Evolutionary conservation across 2,113 vertebrate genomes (phyloP), one percentile per base, ranked within the genome.

Genomic region (Nibea coibor): DNA sequence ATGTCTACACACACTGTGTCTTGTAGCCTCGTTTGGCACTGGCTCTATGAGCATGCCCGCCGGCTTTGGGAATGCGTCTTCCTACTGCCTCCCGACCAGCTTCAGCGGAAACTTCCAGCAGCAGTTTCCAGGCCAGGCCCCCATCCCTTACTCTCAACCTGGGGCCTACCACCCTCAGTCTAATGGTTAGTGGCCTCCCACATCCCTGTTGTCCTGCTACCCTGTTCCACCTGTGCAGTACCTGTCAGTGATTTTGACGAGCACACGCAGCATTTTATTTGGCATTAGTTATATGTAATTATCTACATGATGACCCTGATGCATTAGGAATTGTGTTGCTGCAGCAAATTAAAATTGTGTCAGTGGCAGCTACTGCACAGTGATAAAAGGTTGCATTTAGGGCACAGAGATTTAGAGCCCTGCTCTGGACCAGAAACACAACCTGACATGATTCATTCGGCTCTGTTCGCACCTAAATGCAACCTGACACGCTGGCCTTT

Each of bases 41-140:
- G 97, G 97, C 19, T 99, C 98, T 68, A 96, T 99, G 97, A 99
- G 97, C 94, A 99, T 99, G 98, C 98, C 98, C 0, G 93, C 98
- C 17, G 97, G 97, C 77, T 99, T 99, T 82, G 97, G 97, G 89
- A 96, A 96, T 82, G 94, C 96, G 47, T 94, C 97, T 42, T 95
- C 97, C 74, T 99, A 96, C 83, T 97, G 97, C 95, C 97, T 99
- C 88, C 97, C 98, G 92, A 98, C 97, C 94, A 99, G 98, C 94
- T 98, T 97, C 87, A 99, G 98, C 78, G 97, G 97, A 94, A 97
- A 94, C 91, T 99, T 99, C 94, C 97, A 97, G 90, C 98, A 97
- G 89, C 97, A 96, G 68, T 98, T 98, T 91, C 96, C 98, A 7
- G 88, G 96, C 86, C 97, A 97, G 89, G 95, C 95, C 73, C 94